Base-by-base conservation (phyloP, 2,888 invertebrate species). In the Pocota personata region DNA sequence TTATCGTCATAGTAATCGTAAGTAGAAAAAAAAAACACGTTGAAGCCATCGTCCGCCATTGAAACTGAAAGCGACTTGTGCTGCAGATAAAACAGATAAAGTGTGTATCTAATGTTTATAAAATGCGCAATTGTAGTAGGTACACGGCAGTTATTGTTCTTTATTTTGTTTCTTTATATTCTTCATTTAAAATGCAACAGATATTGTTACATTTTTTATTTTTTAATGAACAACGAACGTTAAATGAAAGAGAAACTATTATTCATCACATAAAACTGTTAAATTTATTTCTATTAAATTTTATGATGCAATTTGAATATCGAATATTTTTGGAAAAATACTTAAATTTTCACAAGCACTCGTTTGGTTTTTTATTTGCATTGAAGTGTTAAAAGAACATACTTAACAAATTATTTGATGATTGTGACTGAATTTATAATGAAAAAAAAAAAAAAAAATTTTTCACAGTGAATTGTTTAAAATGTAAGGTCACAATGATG, bases 31-130 rank as follows among this genome's bases (percentile, higher is more conserved):
- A 40, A 40, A 32, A 32, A 64, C 24, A 46, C 16, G 58, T 30
- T 14, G 62, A 84, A 67, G 86, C 72, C 86, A 86, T 80, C 60
- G 86, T 48, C 80, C 80, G 80, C 60, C 76, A 86, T 82, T 82
- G 86, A 82, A 86, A 86, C 86, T 60, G 86, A 86, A 86, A 86
- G 86, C 86, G 71, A 76, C 66, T 76, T 60, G 43, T 58, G 50
- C 55, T 69, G 19, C 27, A 40, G 7, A 40, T 52, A 24, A 14
- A 16, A n/a, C 71, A 62, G 40, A 82, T 40, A 52, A 76, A 66
- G 24, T 10, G 52, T 27, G 55, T 67, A 57, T 37, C 50, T 72
- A 57, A 72, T 62, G 35, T n/a, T 37, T 46, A 35, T 24, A 62
- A 71, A 69, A 75, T 32, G 69, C 50, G 58, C 62, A 75, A 40